phyloP scores from a whole-genome alignment of 2,888 invertebrate genomes.

The Lasioglossum villosulum region DNA sequence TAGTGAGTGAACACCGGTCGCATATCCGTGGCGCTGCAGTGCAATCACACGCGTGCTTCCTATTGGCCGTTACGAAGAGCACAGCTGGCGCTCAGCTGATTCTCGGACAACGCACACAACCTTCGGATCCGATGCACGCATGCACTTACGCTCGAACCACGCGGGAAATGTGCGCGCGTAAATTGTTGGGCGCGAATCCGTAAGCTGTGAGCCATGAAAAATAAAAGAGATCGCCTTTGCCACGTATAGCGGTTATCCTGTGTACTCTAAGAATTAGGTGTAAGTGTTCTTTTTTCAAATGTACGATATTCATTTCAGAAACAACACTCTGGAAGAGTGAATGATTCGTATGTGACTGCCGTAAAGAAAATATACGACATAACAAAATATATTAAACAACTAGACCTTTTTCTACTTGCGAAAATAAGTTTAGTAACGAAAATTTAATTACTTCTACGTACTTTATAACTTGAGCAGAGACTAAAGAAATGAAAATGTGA shows the following conservation, averaged over 20 bases:
- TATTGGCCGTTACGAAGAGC: constrained; percentile 76
- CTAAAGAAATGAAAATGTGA: background rate
- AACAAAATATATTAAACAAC: background rate
- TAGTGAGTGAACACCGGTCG: constrained; percentile 70
- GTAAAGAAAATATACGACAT: background rate
- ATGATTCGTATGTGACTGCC: background rate
- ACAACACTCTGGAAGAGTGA: background rate
- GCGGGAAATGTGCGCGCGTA: constrained; percentile 83
- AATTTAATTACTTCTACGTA: background rate
- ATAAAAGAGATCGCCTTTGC: constrained; percentile 17
- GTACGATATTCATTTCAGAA: background rate
- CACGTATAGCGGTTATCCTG: constrained; percentile 27
- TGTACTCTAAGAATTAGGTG: background rate
- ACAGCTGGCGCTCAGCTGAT: constrained; percentile 85
- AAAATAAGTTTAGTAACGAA: background rate
- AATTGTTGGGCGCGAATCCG: constrained; percentile 62
- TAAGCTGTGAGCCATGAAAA: constrained; percentile 1
- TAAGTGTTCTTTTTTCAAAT: background rate
- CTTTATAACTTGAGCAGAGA: background rate
- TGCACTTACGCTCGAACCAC: constrained; percentile 66
- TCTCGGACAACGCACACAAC: constrained; percentile 50
- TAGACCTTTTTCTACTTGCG: background rate
- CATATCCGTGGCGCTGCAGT: constrained; percentile 51
- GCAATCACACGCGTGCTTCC: constrained; percentile 41
- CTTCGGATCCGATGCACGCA: constrained; percentile 31